Conservation (phyloP, 2,797 vertebrate genomes). For the Anguilla marmorata region DNA sequence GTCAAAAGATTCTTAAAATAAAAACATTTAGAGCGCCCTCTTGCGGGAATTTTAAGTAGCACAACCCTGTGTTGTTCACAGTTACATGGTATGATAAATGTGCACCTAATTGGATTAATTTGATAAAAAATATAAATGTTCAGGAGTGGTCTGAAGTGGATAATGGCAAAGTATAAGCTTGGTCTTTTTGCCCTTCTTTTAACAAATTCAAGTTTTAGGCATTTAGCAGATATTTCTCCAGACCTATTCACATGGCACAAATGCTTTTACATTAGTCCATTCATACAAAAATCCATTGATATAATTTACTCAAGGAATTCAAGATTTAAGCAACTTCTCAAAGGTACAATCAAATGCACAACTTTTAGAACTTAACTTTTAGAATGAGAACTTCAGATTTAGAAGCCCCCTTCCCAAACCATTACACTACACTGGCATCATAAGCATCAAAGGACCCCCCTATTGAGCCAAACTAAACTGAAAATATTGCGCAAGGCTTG, state of each 20-base stretch:
- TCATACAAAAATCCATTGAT: neutral
- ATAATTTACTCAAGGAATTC: neutral
- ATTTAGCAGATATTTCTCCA: neutral
- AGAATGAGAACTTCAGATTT: too few species aligned
- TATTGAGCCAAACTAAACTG: too few species aligned
- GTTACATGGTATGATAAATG: neutral
- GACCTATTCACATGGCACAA: neutral
- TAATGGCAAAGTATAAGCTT: neutral
- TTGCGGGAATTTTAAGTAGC: slow-evolving; percentile 28
- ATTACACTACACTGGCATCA: neutral
- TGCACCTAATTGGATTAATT: too few species aligned
- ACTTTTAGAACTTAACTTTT: too few species aligned
- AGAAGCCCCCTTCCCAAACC: neutral
- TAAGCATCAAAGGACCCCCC: neutral
- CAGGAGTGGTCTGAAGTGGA: neutral
- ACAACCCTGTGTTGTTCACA: neutral
- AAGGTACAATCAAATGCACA: neutral
- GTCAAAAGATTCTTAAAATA: neutral
- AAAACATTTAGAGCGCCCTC: slow-evolving; percentile 36
- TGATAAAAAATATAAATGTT: neutral
- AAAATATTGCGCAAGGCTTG: neutral
- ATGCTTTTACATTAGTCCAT: neutral
- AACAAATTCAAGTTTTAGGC: neutral
- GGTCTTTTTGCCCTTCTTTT: neutral
- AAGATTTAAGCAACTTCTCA: neutral